Conservation (phyloP, 1,140 invertebrate genomes). For the Anoplolepis gracilipes region DNA sequence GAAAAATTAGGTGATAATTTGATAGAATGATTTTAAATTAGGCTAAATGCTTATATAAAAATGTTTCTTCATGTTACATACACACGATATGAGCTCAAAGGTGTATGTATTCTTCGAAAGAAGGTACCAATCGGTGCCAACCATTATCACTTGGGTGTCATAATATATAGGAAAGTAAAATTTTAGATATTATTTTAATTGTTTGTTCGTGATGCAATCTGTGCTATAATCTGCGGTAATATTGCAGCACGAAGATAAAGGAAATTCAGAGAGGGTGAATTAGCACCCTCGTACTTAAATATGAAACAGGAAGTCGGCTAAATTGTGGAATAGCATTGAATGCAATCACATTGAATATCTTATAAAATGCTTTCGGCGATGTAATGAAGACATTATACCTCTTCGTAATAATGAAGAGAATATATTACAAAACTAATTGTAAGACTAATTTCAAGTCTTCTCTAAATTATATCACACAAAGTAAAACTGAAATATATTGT, state of each 20-base stretch:
- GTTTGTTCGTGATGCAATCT: neutral
- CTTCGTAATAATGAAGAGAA: neutral
- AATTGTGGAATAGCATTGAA: neutral
- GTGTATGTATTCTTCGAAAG: neutral
- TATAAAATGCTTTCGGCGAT: neutral
- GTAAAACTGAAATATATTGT: neutral
- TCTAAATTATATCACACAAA: too few relatives aligned
- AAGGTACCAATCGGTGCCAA: neutral
- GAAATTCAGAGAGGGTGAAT: neutral
- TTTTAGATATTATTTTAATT: neutral
- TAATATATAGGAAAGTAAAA: neutral
- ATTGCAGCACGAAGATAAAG: neutral
- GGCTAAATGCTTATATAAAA: neutral
- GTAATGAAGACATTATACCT: neutral
- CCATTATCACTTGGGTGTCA: neutral
- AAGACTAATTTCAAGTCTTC: neutral
- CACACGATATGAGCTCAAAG: neutral
- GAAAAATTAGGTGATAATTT: neutral
- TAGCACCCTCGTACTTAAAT: neutral
- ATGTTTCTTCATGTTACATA: neutral
- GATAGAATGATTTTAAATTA: neutral
- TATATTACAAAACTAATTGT: too few relatives aligned
- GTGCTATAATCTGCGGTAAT: neutral
- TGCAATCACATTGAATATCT: constrained; percentile 6
- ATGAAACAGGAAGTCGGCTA: neutral